Base-by-base conservation (phyloP, 2,797 vertebrate species). In the Garrulus glandarius region DNA sequence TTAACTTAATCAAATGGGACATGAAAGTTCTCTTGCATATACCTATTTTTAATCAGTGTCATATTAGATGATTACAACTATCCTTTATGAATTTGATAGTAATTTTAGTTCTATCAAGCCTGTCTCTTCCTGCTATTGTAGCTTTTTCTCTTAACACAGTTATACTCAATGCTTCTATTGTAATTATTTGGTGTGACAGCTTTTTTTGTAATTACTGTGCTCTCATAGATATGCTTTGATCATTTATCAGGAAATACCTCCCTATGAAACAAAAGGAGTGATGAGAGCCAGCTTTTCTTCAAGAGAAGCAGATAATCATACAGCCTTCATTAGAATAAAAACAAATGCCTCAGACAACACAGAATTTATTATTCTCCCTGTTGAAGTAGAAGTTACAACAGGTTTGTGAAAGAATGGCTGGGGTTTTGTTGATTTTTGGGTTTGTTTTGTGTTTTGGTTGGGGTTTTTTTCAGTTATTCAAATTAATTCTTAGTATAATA, bases 241-340 rank as follows among this genome's bases (percentile, higher is more conserved):
- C 94, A 46, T 95, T 93, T 93, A 91, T 47, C 95, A 99, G 99
- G 99, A 99, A 98, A 99, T 99, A 70, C 99, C 99, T 93, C 99
- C 99, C 3, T 99, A 99, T 90, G 99, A 99, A 98, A 99, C 99
- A 27, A 99, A 99, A 96, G 99, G 99, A 92, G 99, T 99, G 92
- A 99, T 99, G 99, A 99, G 99, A 98, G 99, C 99, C 96, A 99
- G 99, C 95, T 99, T 99, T 98, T 99, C 99, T 2, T 99, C 99
- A 14, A 98, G 99, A 98, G 99, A 99, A 89, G 99, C 98, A n/a
- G 99, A 99, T 98, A 99, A 99, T 98, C 99, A 99, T 97, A 99
- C 99, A 26, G 99, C 99, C 87, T 99, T 99, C 96, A 99, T 99
- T 94, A 98, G 99, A 97, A 99, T 99, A 97, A 99, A 99, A 98